Base-by-base conservation (phyloP, 1,140 invertebrate species). In the Drosophila prosaltans region DNA sequence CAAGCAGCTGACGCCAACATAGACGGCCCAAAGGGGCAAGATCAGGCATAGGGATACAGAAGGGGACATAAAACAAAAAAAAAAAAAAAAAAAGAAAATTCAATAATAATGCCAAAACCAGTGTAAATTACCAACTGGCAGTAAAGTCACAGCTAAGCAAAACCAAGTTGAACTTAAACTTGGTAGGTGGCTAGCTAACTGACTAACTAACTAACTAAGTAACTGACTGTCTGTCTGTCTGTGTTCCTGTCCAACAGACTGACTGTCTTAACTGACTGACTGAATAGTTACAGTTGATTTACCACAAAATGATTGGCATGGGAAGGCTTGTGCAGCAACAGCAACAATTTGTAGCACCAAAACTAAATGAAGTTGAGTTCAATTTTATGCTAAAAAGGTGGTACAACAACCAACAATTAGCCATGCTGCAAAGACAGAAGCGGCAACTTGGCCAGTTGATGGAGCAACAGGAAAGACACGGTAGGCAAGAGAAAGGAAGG, bases 281-380 rank as follows among this genome's bases (percentile, higher is more conserved):
- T 48, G 41, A 26, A 54, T 60, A 64, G 57, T 72, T 59, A 30
- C 68, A 59, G 45, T 70, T 43, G 28, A 51, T 39, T 40, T 74
- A 62, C 39, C 62, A 68, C 76, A 75, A 89, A 88, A 89, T 88
- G 84, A 89, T 82, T 89, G 84, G 82, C 84, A 89, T 89, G 84
- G 85, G 84, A 89, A 89, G 69, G 79, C 72, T 67, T 67, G 61
- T 69, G 80, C 69, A 77, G 69, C 61, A 72, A 63, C 63, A 65
- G 72, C 64, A 61, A 71, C 80, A 68, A 77, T 67, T 82, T 74
- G 66, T 63, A 51, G 24, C 9, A 7, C 7, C 45, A 51, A 16
- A 51, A 64, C 80, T 70, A 71, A 69, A 71, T 62, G 67, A 74
- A 82, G 73, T 86, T 88, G 72, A 69, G 83, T 65, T 82, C 76